A percentile compares a stretch with the other conserved stretches of the same genome.
Conservation (phyloP, 2,797 vertebrate genomes). For the Pipistrellus pipistrellus region DNA sequence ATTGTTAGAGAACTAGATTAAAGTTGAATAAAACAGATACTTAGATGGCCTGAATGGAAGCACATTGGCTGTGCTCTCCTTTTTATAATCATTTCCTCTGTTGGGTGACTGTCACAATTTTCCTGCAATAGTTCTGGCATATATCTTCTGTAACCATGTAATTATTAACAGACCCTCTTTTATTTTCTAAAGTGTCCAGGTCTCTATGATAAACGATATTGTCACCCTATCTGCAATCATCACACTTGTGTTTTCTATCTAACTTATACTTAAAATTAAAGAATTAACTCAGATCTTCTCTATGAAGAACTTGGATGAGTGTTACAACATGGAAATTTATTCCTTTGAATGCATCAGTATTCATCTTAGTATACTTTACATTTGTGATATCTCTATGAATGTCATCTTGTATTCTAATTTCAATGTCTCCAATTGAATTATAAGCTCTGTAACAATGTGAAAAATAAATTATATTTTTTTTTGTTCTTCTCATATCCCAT, state of each 20-base stretch:
- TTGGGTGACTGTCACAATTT: neutral
- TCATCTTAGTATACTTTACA: neutral
- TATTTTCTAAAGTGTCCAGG: neutral
- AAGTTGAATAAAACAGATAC: neutral
- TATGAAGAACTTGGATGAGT: neutral
- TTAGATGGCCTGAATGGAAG: neutral
- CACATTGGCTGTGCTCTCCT: neutral
- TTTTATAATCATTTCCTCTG: neutral
- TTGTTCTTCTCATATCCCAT: neutral
- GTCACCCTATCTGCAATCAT: neutral
- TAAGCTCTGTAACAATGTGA: neutral
- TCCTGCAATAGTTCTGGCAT: neutral
- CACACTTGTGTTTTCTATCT: neutral
- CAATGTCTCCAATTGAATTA: neutral
- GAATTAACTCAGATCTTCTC: neutral
- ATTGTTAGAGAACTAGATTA: neutral
- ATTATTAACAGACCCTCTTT: neutral
- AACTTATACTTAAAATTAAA: neutral
- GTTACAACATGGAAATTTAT: neutral
- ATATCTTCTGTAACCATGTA: neutral
- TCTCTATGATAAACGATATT: neutral
- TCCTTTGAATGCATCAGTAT: neutral
- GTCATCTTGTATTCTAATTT: slow-evolving; percentile 22
- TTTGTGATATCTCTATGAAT: neutral
- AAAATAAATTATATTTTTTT: neutral